Percentiles rank a stretch among this genome's conserved stretches.
These are phyloP conservation scores for Pitangus sulphuratus DNA, from an alignment of 2,797 vertebrate genomes.

Conservation along the genomic window DNA sequence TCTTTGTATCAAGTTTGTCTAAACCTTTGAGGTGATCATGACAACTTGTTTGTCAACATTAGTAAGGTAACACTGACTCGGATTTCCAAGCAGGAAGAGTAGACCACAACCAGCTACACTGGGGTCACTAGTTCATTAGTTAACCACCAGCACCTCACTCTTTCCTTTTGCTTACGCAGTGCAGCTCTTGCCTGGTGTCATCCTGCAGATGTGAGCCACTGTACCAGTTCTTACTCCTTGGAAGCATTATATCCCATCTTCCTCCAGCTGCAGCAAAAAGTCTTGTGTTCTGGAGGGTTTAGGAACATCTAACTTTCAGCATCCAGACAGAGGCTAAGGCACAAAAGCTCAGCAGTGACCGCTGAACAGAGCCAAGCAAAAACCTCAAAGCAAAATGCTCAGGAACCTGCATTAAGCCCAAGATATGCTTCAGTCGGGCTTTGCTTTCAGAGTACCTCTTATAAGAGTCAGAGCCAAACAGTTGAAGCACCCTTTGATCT, in stretches of 20 bases:
- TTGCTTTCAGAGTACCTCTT: not conserved
- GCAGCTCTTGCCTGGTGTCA: not conserved
- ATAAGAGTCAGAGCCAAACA: not conserved
- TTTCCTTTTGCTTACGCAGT: not conserved
- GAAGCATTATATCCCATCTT: not conserved
- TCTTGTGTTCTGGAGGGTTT: not conserved
- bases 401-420: not conserved
- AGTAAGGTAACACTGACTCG: not conserved
- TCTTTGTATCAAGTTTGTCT: not conserved
- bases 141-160: not conserved
- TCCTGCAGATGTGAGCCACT: not conserved
- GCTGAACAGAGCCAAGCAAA: not conserved
- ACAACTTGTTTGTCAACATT: not conserved
- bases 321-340: not conserved
- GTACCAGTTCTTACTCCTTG: not conserved
- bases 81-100: not conserved
- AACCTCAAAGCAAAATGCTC: not conserved
- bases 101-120: not conserved
- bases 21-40: not conserved
- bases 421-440: not conserved
- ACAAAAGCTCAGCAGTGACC: not conserved
- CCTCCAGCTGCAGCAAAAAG: not conserved
- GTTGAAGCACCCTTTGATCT: slow-evolving; percentile 23
- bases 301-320: not conserved
- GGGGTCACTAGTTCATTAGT: not conserved